Conservation (phyloP, 2,797 vertebrate genomes). For the Gallinago solitaria region DNA sequence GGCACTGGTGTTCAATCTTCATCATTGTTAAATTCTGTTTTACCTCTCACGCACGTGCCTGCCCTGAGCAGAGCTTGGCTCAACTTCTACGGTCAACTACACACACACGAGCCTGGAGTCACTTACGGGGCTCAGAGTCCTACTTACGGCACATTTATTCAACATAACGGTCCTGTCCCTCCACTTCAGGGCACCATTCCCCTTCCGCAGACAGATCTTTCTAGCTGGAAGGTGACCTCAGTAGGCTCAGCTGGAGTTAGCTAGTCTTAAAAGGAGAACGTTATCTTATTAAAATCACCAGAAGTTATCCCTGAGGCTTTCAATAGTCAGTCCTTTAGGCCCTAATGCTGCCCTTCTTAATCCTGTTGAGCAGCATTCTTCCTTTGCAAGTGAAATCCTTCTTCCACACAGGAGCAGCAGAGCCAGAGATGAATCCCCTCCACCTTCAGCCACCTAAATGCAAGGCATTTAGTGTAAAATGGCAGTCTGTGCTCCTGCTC, state of each 20-base stretch:
- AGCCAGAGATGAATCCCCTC: background rate
- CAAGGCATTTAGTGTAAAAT: background rate
- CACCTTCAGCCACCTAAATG: background rate
- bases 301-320: constrained; percentile 1
- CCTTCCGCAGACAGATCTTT: background rate
- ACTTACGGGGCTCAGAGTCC: background rate
- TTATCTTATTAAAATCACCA: background rate
- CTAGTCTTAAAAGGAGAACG: background rate
- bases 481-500: background rate
- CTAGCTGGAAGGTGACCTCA: background rate
- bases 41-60: background rate
- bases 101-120: background rate
- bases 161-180: background rate
- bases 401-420: background rate
- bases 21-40: background rate
- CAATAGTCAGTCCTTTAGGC: background rate
- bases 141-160: background rate
- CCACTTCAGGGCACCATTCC: background rate
- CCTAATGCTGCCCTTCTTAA: background rate
- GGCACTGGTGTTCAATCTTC: background rate
- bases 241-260: background rate
- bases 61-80: background rate
- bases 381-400: background rate
- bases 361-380: background rate
- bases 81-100: background rate